A percentile compares a stretch with the other conserved stretches of the same genome.
Conservation (phyloP, 2,797 vertebrate genomes). For the Capromys pilorides region DNA sequence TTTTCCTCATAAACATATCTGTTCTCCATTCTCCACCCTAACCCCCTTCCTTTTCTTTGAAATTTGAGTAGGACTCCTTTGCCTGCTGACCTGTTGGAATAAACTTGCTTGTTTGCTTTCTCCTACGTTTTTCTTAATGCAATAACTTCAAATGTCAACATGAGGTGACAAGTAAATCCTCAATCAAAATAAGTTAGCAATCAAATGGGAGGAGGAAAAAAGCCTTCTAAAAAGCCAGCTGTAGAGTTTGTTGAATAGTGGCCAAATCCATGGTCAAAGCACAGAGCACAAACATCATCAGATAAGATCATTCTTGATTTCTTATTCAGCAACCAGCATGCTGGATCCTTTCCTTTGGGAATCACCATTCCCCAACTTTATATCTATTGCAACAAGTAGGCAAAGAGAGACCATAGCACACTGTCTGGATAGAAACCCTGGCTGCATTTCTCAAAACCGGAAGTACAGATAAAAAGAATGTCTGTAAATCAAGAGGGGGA, state of each 20-base stretch:
- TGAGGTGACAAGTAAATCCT: conserved; percentile 80
- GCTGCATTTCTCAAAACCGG: conserved; percentile 32
- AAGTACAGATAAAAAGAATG: neutral
- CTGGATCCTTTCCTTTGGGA: neutral
- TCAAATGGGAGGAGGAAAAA: conserved; percentile 58
- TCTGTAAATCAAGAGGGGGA: neutral
- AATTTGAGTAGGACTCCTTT: conserved; percentile 62
- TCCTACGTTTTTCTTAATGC: conserved; percentile 79
- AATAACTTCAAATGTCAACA: conserved; percentile 76
- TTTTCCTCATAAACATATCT: conserved; percentile 17
- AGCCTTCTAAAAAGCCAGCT: neutral
- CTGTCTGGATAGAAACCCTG: neutral
- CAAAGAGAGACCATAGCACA: neutral
- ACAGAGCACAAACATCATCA: neutral
- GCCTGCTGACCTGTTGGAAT: conserved; percentile 61
- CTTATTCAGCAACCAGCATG: neutral
- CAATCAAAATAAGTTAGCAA: conserved; percentile 70
- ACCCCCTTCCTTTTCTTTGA: conserved; percentile 54
- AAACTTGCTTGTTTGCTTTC: conserved; percentile 77
- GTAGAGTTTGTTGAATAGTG: conserved; percentile 18
- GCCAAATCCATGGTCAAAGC: neutral
- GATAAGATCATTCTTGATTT: neutral
- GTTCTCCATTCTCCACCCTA: conserved; percentile 24
- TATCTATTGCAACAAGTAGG: too few relatives aligned
- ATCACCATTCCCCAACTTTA: neutral